Evolutionary conservation across 2,113 vertebrate genomes (phyloP).

Genomic region (Phaethornis superciliosus): DNA sequence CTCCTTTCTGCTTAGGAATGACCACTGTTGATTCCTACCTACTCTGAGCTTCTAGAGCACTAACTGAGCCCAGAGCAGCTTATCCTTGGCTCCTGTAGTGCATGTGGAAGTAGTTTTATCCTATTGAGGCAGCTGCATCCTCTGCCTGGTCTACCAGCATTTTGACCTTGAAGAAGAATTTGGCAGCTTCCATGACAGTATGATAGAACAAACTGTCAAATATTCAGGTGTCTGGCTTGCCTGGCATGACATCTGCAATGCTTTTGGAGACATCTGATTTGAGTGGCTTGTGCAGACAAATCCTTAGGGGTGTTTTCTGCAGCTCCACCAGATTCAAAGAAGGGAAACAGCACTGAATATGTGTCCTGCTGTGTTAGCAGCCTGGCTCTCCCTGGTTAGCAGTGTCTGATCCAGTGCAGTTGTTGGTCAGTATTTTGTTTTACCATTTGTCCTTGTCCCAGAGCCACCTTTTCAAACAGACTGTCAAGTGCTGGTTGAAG

Average conservation of each 20-base stretch:
- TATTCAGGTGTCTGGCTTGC: neutral
- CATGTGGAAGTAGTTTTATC: neutral
- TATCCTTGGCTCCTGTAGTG: neutral
- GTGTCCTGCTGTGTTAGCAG: neutral
- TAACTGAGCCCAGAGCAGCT: neutral
- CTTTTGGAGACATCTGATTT: neutral
- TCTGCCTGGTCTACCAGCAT: neutral
- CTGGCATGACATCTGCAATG: neutral
- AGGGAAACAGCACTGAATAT: neutral
- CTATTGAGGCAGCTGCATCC: constrained; percentile 5
- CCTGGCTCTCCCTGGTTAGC: neutral
- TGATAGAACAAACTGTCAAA: neutral
- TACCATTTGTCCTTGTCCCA: neutral
- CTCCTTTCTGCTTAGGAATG: neutral
- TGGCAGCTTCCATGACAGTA: neutral
- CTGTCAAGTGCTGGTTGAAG: neutral
- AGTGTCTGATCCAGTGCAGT: neutral
- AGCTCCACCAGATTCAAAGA: neutral
- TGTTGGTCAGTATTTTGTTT: neutral
- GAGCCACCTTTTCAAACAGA: neutral
- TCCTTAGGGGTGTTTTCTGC: neutral
- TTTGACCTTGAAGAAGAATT: neutral
- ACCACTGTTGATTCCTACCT: neutral
- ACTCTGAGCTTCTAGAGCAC: neutral
- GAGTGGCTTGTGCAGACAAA: neutral